Evolutionary conservation across 2,797 vertebrate species (phyloP), one percentile per base, ranked within the genome.

Genomic region (Anniella stebbinsi): DNA sequence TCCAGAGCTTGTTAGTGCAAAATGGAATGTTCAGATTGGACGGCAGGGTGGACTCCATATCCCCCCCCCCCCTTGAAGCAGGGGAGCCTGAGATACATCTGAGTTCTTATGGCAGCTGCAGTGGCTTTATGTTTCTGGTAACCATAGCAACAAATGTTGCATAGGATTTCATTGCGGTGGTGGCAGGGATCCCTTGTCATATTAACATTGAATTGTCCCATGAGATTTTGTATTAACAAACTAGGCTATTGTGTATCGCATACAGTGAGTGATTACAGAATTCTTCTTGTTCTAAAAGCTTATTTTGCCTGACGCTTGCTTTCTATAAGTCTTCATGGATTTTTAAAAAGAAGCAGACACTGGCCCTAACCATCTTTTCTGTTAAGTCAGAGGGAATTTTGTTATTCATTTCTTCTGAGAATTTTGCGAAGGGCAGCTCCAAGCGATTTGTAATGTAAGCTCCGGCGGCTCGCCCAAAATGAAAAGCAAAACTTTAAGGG

Each of bases 361-460:
- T 80, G 57, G 23, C 23, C 33, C 60, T 93, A 75, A 88, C 88
- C 8, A 2, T 45, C 12, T 86, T 93, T 88, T n/a, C 87, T 48
- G 60, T 72, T 67, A 80, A 66, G 12, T 73, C 21, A 63, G 3
- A n/a, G 57, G 36, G 38, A 83, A 25, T 10, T 11, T 12, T 63
- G 18, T 67, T 38, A 15, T 28, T 70, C 3, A 57, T 69, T n/a
- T 60, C 75, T 92, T 75, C 6, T 1, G 75, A 73, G 66, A 60
- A 86, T 90, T 93, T 93, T 51, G 91, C 82, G 90, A 75, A 84
- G 38, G 75, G 93, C 83, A 93, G 1, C 10, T 95, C 75, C 83
- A 73, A 88, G 73, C 93, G 57, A 63, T 93, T 92, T 93, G 72
- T 90, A 87, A 36, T 90, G 45, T 77, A 91, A 87, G 0, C 0